Conservation (phyloP, 2,113 vertebrate genomes). For the Centropus bengalensis region DNA sequence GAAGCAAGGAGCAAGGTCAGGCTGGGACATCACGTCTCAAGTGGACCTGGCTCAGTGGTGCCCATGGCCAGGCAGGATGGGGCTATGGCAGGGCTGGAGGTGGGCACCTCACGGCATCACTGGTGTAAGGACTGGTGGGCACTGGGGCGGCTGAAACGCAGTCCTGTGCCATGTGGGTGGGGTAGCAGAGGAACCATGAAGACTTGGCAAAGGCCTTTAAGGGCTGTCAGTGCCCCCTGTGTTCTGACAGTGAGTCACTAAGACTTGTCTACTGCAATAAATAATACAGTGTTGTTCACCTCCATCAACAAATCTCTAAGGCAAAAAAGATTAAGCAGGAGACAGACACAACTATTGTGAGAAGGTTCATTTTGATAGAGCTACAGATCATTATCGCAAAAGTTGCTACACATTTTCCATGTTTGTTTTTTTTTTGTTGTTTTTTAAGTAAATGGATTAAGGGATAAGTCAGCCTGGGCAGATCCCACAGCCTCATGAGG, state of each 20-base stretch:
- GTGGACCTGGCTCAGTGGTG: fast-evolving
- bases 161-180: background rate
- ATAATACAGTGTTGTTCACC: background rate
- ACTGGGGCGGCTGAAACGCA: background rate
- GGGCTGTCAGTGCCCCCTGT: background rate
- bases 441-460: background rate
- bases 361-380: background rate
- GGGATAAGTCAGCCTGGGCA: background rate
- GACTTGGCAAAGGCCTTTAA: background rate
- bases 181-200: background rate
- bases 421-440: background rate
- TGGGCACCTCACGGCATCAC: background rate
- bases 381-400: background rate
- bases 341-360: background rate
- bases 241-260: background rate
- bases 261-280: background rate
- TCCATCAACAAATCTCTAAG: background rate
- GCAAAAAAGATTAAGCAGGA: background rate
- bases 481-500: background rate
- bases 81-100: background rate
- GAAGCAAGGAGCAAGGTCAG: background rate
- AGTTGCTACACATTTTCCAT: background rate
- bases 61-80: fast-evolving
- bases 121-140: fast-evolving
- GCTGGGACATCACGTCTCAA: background rate